Conservation (phyloP, 2,797 vertebrate species). For the Acrocephalus scirpaceus region DNA sequence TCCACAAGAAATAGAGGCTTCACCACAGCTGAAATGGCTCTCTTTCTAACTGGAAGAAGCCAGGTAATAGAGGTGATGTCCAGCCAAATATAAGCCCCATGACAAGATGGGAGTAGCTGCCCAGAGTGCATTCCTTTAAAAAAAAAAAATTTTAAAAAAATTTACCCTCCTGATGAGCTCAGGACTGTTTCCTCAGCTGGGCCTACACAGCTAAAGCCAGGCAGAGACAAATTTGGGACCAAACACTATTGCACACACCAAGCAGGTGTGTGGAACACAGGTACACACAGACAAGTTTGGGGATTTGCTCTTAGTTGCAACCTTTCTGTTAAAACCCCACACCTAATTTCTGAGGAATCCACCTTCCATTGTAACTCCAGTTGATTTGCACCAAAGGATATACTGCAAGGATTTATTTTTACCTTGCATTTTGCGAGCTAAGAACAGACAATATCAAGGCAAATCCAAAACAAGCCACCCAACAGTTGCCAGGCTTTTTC, state of each 20-base stretch:
- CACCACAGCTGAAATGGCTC: neutral
- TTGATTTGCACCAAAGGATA: neutral
- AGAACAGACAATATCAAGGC: neutral
- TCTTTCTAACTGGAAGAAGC: neutral
- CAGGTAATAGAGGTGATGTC: neutral
- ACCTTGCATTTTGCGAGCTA: neutral
- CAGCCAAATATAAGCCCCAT: neutral
- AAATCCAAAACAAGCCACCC: neutral
- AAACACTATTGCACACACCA: no score
- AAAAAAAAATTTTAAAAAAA: no score
- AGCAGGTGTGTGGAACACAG: neutral
- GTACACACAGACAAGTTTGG: fast-evolving
- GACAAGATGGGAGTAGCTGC: neutral
- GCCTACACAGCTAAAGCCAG: neutral
- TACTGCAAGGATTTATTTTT: neutral
- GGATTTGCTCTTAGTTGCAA: neutral
- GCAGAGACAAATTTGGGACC: neutral
- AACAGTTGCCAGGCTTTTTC: neutral
- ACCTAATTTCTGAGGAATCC: neutral
- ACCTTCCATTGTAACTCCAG: neutral
- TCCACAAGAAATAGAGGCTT: neutral
- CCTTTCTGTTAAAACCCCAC: neutral
- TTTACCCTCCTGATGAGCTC: neutral
- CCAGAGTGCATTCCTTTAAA: neutral
- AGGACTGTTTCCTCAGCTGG: neutral